Evolutionary conservation across 2,888 invertebrate genomes (phyloP).

Genomic region (Pachliopta kotzebuea): DNA sequence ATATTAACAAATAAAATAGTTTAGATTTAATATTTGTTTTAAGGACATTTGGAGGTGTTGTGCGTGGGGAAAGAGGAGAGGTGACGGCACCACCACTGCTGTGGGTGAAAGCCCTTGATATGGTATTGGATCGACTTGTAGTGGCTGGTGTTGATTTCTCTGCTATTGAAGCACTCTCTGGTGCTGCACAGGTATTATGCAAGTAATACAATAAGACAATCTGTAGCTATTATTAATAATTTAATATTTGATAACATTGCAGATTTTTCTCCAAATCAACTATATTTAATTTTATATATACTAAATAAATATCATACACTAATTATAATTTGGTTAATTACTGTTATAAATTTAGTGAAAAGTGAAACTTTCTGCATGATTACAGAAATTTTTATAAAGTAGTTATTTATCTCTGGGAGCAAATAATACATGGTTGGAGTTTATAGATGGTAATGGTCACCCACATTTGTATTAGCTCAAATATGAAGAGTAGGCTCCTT

Average conservation of each 20-base stretch:
- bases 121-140: conserved; percentile 91
- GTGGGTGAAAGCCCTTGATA: conserved; percentile 98
- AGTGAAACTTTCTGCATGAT: too few relatives aligned
- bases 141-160: conserved; percentile 91
- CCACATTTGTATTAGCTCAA: too few relatives aligned
- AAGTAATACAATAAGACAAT: background rate
- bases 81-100: conserved; percentile 92
- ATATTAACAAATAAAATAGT: too few relatives aligned
- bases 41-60: conserved; percentile 80
- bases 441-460: too few relatives aligned
- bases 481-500: too few relatives aligned
- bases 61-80: conserved; percentile 69
- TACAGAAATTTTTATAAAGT: too few relatives aligned
- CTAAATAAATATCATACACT: background rate
- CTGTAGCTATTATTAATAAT: background rate
- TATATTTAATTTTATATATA: background rate
- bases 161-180: conserved; percentile 91
- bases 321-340: background rate
- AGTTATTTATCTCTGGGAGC: too few relatives aligned
- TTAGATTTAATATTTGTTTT: conserved; percentile 1
- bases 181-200: conserved; percentile 90
- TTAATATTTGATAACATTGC: background rate
- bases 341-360: background rate
- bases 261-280: background rate
- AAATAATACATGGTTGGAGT: too few relatives aligned